Conservation (phyloP, 2,888 invertebrate species). For the Drosophila mimica region DNA sequence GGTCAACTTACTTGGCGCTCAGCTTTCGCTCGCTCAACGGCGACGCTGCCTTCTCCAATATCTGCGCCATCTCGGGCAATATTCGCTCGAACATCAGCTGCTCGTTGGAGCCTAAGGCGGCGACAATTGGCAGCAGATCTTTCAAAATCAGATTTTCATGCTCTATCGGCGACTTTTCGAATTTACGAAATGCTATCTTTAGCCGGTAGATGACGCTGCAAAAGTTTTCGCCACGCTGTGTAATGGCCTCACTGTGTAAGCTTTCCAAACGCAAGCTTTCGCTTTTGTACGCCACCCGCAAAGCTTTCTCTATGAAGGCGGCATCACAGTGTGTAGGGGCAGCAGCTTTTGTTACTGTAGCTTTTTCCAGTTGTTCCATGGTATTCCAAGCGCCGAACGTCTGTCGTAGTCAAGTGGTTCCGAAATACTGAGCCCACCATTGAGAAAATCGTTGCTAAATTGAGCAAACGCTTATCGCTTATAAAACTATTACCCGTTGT, state of each 20-base stretch:
- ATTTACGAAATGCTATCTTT: constrained; percentile 52
- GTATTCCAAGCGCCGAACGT: constrained; percentile 18
- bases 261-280: constrained; percentile 48
- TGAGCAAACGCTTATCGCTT: constrained; percentile 31
- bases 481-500: constrained; percentile 16
- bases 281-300: constrained; percentile 40
- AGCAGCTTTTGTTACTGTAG: not conserved
- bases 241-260: constrained; percentile 42
- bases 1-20: constrained; percentile 61
- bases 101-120: constrained; percentile 70
- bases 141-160: constrained; percentile 62
- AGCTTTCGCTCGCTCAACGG: constrained; percentile 50
- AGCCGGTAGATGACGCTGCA: constrained; percentile 77
- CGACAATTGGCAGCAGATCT: constrained; percentile 66
- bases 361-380: constrained; percentile 39
- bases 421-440: constrained; percentile 35
- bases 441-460: constrained; percentile 22
- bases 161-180: constrained; percentile 28
- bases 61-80: constrained; percentile 65
- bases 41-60: constrained; percentile 32
- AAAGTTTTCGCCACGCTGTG: constrained; percentile 75
- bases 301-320: constrained; percentile 50
- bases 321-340: constrained; percentile 21
- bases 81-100: constrained; percentile 65
- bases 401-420: constrained; percentile 23